phyloP scores from a whole-genome alignment of 2,113 vertebrate genomes.

The Ammodytes dubius region DNA sequence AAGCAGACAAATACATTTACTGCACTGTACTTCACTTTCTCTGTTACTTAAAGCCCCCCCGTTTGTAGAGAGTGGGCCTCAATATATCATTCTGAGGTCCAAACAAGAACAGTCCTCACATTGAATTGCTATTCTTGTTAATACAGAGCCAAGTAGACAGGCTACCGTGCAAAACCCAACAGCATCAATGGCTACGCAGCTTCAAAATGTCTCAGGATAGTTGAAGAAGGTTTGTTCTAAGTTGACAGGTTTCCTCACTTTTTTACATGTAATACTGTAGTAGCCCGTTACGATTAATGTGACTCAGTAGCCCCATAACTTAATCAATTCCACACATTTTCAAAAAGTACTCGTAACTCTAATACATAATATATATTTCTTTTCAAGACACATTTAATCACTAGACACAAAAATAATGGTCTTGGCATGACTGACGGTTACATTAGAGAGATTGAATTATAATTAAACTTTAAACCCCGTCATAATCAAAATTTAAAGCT shows the following conservation, averaged over 20 bases:
- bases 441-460: not conserved
- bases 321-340: not conserved
- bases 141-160: constrained; percentile 17
- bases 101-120: constrained; percentile 35
- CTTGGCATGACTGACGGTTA: not conserved
- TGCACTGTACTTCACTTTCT: constrained; percentile 51
- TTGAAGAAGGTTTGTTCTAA: no score
- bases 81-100: constrained; percentile 36
- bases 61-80: constrained; percentile 40
- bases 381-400: not conserved
- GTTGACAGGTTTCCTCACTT: not conserved
- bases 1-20: constrained; percentile 62
- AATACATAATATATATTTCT: not conserved
- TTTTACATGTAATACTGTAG: not conserved
- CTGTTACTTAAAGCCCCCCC: constrained; percentile 37
- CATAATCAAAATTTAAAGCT: not conserved
- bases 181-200: not conserved
- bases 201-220: not conserved
- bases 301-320: not conserved
- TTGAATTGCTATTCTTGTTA: constrained; percentile 31
- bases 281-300: not conserved
- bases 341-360: not conserved
- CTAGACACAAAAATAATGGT: not conserved
- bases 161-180: not conserved
- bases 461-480: not conserved